Conservation (phyloP, 2,888 invertebrate genomes). For the Eupithecia subumbrata region DNA sequence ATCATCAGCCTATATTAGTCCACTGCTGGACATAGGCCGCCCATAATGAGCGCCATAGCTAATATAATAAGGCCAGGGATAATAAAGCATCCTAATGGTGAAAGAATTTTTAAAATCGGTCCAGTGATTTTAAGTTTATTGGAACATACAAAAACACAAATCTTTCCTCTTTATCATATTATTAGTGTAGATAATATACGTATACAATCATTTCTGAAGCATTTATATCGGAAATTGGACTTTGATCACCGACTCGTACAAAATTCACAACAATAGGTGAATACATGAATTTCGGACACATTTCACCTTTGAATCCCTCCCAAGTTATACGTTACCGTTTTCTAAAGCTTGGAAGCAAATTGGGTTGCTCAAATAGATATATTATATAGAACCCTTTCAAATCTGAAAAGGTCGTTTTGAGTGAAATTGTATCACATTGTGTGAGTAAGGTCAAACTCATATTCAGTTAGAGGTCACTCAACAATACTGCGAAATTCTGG, state of each 20-base stretch:
- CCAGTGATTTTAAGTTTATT: too few relatives aligned
- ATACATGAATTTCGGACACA: not conserved
- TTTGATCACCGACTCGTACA: not conserved
- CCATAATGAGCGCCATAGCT: too few relatives aligned
- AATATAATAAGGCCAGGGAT: too few relatives aligned
- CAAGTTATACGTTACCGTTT: not conserved
- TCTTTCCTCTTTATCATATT: not conserved
- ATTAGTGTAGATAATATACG: not conserved
- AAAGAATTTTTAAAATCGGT: too few relatives aligned
- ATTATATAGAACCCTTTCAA: slow-evolving; percentile 6
- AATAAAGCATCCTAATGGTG: too few relatives aligned
- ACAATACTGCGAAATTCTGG: slow-evolving; percentile 4
- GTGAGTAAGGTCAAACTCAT: slow-evolving; percentile 18
- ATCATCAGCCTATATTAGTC: too few relatives aligned
- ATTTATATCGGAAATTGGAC: slow-evolving; percentile 13
- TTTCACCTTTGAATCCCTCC: not conserved
- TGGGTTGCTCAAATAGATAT: slow-evolving; percentile 14
- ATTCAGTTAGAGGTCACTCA: slow-evolving; percentile 19
- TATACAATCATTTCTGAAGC: not conserved
- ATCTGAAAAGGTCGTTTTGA: slow-evolving; percentile 25
- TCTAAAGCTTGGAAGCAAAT: not conserved
- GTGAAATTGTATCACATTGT: slow-evolving; percentile 23
- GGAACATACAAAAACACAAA: too few relatives aligned
- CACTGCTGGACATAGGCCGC: too few relatives aligned
- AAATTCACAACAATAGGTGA: not conserved